Base-by-base conservation (phyloP, 2,113 vertebrate genomes). In the Peromyscus californicus region DNA sequence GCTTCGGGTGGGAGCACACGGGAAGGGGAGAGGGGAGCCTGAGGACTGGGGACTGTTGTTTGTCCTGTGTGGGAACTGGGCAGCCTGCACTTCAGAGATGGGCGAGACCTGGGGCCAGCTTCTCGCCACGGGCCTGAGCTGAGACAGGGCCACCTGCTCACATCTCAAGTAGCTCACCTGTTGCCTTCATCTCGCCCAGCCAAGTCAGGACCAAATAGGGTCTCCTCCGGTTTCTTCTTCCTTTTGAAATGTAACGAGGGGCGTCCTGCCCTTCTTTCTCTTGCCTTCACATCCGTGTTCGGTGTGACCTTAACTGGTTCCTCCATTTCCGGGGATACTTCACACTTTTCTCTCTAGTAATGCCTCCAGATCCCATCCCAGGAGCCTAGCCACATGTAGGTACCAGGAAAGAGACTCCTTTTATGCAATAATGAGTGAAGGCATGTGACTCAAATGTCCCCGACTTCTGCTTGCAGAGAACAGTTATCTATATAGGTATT, bases 401-500 rank as follows among this genome's bases (percentile, higher is more conserved):
- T 70, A 70, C 90, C 78, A 70, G 33, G 70, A 92, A 83, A 87
- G 65, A 29, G 7, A 9, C 2, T 15, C 54, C 76, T 86, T 54
- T 90, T 91, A 74, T 69, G 63, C 33, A 90, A 19, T n/a, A 5
- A 88, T 86, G 69, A 89, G 7, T 70, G 84, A 94, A 93, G 29
- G 36, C 67, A 42, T 61, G 3, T 6, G 57, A 63, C 10, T 3
- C 65, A 91, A 45, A 42, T 26, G 16, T 54, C 17, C 39, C 48
- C 54, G 69, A 39, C n/a, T 86, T 48, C 75, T 82, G 31, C 45
- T 61, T 87, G 42, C 42, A 65, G 65, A 95, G 3, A 24, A 21
- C 51, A 90, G 48, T 57, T 21, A 10, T 39, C 65, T 26, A 74
- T 4, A 33, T 63, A 63, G 15, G 36, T 54, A 29, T 29, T 45